phyloP scores from a whole-genome alignment of 2,888 invertebrate genomes.

The Xestobium rufovillosum region DNA sequence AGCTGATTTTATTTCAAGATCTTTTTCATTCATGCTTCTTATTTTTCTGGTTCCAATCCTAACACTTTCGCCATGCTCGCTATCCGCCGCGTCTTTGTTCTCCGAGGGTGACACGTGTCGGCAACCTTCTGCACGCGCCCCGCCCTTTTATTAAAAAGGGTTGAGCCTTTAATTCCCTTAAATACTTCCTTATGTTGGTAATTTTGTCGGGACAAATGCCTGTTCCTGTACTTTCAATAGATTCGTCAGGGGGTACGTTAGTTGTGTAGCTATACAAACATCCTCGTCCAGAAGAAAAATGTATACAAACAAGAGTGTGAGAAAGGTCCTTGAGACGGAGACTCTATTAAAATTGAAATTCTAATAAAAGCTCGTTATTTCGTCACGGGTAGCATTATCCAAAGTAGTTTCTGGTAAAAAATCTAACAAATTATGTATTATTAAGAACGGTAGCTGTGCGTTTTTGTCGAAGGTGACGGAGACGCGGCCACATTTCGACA shows the following conservation, averaged over 20 bases:
- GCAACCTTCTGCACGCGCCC: conserved; percentile 36
- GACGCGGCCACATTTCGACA: conserved; percentile 22
- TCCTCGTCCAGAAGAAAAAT: too few relatives aligned
- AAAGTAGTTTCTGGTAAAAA: conserved; percentile 22
- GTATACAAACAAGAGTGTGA: too few relatives aligned
- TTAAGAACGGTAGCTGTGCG: conserved; percentile 23
- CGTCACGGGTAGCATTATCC: conserved; percentile 26
- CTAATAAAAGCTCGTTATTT: conserved; percentile 27
- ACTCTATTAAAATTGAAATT: conserved; percentile 23
- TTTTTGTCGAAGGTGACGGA: conserved; percentile 26
- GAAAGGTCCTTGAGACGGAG: conserved; percentile 15
- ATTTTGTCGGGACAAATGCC: conserved; percentile 31
- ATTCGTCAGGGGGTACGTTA: too few relatives aligned
- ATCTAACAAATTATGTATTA: conserved; percentile 28
- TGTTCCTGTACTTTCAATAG: conserved; percentile 21
- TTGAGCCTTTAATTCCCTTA: conserved; percentile 37
- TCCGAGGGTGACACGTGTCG: conserved; percentile 36
- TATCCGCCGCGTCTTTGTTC: too few relatives aligned
- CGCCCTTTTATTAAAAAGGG: conserved; percentile 41
- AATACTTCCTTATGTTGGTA: conserved; percentile 36
- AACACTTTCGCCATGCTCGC: too few relatives aligned
- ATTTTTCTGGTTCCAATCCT: too few relatives aligned
- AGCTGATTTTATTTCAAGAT: too few relatives aligned
- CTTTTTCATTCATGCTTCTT: too few relatives aligned
- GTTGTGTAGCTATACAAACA: too few relatives aligned